Base-by-base conservation (phyloP, 2,888 invertebrate species). In the Gasteruption jaculator region DNA sequence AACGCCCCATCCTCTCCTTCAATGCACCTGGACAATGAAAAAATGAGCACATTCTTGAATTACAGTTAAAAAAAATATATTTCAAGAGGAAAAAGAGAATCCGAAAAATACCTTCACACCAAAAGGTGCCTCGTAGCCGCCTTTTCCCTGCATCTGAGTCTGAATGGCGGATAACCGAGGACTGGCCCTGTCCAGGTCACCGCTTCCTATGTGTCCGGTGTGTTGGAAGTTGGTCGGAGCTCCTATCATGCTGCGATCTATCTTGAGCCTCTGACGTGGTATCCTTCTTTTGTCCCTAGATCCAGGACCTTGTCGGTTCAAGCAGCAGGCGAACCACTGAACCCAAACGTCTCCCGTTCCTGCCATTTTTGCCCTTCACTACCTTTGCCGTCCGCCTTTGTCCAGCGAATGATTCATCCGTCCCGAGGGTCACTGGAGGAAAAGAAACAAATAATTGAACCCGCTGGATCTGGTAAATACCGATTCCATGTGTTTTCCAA, bases 61-160 rank as follows among this genome's bases (percentile, higher is more conserved):
- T 14, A 16, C 6, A 15, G 8, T 16, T 32, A 5, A 15, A 8
- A 32, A 14, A 5, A 14, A 10, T 32, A 32, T 32, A 16, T 8
- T 19, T 32, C 18, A n/a, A 10, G 1, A 4, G 8, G n/a, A 27
- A 19, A 7, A 22, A 35, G 3, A 21, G n/a, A 21, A 18, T 10
- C 14, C 25, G 7, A 18, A 8, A 3, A 14, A 5, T 54, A 79
- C 80, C 77, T 80, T 80, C 53, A 80, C 79, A 43, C 77, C 75
- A 51, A 79, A 78, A 21, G 82, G 77, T 72, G 82, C 81, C 68
- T 92, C 90, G 68, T 91, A 93, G 54, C 92, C 93, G 38, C 94
- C 94, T 78, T 95, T 95, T 73, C 92, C 91, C 71, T 89, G 87
- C 93, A 95, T 92, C 74, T 94, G 93, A 62, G 84, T 86, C 74